Base-by-base conservation (phyloP, 2,888 invertebrate genomes). In the Branchipolynoe longqiensis region DNA sequence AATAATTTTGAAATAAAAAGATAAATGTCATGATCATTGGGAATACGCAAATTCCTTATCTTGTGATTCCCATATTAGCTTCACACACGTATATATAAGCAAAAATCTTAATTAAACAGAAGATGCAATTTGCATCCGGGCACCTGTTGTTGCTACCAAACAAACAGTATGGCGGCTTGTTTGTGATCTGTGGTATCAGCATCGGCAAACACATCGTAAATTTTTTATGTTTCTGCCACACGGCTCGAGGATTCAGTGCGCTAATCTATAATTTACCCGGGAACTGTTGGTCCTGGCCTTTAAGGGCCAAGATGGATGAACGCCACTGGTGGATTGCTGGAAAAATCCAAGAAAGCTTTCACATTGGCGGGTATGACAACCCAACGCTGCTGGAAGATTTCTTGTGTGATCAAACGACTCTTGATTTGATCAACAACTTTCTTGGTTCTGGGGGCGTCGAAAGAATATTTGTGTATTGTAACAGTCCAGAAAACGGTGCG, bases 311-410 rank as follows among this genome's bases (percentile, higher is more conserved):
- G 40, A 94, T 94, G 94, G 94, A 94, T 92, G 94, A 94, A 90
- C 88, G 94, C 86, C 93, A 93, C 89, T 94, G 94, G 94, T 94
- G 94, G 94, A 92, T 94, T 40, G 93, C 93, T 62, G 91, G 92
- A 6, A 93, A 93, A 89, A 93, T 93, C 87, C 93, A 93, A 88
- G 93, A 94, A 87, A 93, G 92, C 84, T 93, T 94, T 87, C 91
- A 91, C 87, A 91, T 93, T 81, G 92, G 92, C 25, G 92, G 92
- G 58, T 91, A 90, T 89, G 92, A 92, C 87, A 92, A 92, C 86
- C 92, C 93, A 3, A 91, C 92, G 41, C 84, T 92, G 74, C 86
- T 93, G 73, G 93, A 93, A 87, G 92, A 93, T 88, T 93, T 93
- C 87, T 91, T 94, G 90, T 91, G 92, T 85, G 91, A 92, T 87